Conservation (phyloP, 1,140 invertebrate genomes). For the Tetramorium simillimum region DNA sequence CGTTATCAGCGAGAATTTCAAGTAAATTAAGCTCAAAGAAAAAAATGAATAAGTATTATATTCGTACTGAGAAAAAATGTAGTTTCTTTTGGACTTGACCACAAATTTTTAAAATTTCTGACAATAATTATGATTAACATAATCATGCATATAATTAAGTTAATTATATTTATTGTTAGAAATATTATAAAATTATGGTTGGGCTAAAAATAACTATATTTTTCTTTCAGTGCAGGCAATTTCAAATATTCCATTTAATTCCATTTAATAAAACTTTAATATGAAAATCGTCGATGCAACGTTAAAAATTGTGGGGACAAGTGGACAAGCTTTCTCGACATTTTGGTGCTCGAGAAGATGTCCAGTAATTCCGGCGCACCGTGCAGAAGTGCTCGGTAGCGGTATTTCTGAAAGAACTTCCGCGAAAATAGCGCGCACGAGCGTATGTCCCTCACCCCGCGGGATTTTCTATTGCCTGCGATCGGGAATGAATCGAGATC, state of each 20-base stretch:
- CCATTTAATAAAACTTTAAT: not conserved
- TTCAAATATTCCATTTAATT: not conserved
- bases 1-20: not conserved
- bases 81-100: no score
- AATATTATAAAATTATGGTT: no score
- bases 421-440: not conserved
- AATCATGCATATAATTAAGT: no score
- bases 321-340: not conserved
- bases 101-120: no score
- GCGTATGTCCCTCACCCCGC: not conserved
- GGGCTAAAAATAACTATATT: no score
- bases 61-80: no score
- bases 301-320: not conserved
- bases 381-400: not conserved
- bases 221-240: no score
- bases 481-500: not conserved
- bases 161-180: no score
- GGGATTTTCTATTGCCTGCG: conserved; percentile 11
- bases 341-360: not conserved
- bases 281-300: not conserved
- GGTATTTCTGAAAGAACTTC: not conserved
- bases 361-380: not conserved
- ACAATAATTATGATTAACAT: no score
- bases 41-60: not conserved
- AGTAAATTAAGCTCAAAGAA: not conserved